A percentile compares a stretch with the other conserved stretches of the same genome.
Evolutionary conservation across 2,797 vertebrate species (phyloP).

Genomic region (Ambastaia sidthimunki): DNA sequence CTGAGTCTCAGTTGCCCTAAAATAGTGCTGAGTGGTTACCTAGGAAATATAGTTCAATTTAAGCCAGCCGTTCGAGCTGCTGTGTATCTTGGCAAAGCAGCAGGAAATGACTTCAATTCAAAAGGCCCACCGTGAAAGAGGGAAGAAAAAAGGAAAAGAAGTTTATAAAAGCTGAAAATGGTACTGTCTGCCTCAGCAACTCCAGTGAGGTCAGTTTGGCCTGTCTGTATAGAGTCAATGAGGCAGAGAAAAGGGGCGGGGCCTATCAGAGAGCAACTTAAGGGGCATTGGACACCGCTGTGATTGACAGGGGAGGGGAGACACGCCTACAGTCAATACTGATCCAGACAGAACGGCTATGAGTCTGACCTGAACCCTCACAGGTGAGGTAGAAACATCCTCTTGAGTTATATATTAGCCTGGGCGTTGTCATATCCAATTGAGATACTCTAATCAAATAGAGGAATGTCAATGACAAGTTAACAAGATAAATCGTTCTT

Average conservation of each 20-base stretch:
- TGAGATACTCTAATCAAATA: slow-evolving; percentile 4
- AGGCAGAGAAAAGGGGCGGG: slow-evolving; percentile 17
- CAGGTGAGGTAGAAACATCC: slow-evolving; percentile 3
- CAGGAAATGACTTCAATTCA: slow-evolving; percentile 41
- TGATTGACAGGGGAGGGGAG: slow-evolving; percentile 20
- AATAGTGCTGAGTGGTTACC: slow-evolving; percentile 42
- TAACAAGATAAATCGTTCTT: neutral
- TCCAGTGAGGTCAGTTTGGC: slow-evolving; percentile 5
- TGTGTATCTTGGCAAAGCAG: slow-evolving; percentile 44
- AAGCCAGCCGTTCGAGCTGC: slow-evolving; percentile 13
- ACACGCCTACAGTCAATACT: neutral
- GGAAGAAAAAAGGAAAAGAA: neutral
- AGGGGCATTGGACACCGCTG: slow-evolving; percentile 4
- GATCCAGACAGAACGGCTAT: neutral
- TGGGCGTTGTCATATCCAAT: neutral
- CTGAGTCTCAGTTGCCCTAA: slow-evolving; percentile 15
- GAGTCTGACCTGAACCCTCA: neutral
- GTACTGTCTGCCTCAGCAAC: slow-evolving; percentile 20
- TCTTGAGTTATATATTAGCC: neutral
- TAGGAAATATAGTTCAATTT: slow-evolving; percentile 43
- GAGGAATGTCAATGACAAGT: neutral
- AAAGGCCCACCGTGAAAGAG: slow-evolving; percentile 43
- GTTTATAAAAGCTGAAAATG: slow-evolving; percentile 32
- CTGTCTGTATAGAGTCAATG: slow-evolving; percentile 27
- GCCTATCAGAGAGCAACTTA: slow-evolving; percentile 17